Conservation (phyloP, 2,113 vertebrate species). For the Ammodytes dubius region DNA sequence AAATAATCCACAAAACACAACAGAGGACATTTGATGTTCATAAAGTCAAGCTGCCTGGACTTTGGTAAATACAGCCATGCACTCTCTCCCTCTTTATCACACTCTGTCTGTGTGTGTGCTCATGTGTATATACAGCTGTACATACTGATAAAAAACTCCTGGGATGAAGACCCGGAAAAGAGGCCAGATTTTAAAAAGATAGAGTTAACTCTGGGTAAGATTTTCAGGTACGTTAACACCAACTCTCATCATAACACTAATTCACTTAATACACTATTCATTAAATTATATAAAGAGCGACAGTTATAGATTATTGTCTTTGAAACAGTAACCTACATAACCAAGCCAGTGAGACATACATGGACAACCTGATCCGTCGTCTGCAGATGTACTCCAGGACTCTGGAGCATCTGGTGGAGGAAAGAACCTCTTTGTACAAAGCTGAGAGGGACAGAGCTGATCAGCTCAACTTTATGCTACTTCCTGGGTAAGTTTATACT, state of each 20-base stretch:
- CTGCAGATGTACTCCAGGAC: slow-evolving; percentile 97
- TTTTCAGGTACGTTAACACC: slow-evolving; percentile 91
- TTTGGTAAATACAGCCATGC: neutral
- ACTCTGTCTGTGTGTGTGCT: neutral
- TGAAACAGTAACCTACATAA: slow-evolving; percentile 90
- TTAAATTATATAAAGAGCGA: neutral
- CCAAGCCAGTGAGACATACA: slow-evolving; percentile 94
- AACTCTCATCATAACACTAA: neutral
- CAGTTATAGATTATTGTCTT: neutral
- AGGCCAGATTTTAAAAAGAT: slow-evolving; percentile 98
- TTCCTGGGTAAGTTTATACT: slow-evolving; percentile 86
- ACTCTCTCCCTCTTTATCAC: neutral
- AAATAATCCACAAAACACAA: slow-evolving; percentile 30
- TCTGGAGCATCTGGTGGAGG: slow-evolving; percentile 95
- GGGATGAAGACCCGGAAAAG: slow-evolving; percentile 99
- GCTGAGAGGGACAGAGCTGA: slow-evolving; percentile 96
- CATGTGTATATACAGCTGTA: slow-evolving; percentile 81
- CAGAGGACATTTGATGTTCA: neutral
- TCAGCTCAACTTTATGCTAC: slow-evolving; percentile 95
- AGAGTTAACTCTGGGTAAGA: slow-evolving; percentile 91
- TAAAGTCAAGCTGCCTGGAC: neutral
- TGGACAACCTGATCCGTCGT: slow-evolving; percentile 97
- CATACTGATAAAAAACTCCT: slow-evolving; percentile 92
- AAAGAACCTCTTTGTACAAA: slow-evolving; percentile 95
- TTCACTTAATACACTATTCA: neutral